These are phyloP conservation scores for Polietes domitor DNA, from an alignment of 2,888 invertebrate genomes.

Conservation along the genomic window DNA sequence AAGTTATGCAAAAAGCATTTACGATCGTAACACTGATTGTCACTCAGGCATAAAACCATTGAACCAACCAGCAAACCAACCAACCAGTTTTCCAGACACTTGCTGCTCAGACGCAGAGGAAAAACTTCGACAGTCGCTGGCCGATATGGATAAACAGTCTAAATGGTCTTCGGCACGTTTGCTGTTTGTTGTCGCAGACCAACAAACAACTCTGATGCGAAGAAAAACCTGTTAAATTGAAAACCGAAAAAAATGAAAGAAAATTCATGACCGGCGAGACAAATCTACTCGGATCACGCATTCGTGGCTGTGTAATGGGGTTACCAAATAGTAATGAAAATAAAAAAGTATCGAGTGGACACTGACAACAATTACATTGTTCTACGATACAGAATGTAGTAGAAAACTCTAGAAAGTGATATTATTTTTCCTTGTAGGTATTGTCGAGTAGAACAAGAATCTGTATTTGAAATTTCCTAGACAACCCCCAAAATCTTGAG, in stretches of 20 bases:
- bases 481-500: too few species aligned
- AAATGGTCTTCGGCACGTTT: constrained; percentile 35
- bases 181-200: constrained; percentile 7
- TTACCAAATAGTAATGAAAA: too few species aligned
- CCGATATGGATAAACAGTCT: constrained; percentile 30
- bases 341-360: too few species aligned
- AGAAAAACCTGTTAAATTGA: constrained; percentile 49
- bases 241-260: constrained; percentile 28
- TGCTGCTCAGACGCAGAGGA: constrained; percentile 24
- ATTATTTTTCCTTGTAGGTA: too few species aligned
- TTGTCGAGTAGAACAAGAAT: too few species aligned
- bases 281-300: constrained; percentile 23
- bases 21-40: neutral
- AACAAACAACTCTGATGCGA: neutral
- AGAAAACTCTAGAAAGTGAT: too few species aligned
- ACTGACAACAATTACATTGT: too few species aligned
- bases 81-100: constrained; percentile 54
- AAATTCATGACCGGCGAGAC: constrained; percentile 43
- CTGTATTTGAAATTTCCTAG: too few species aligned
- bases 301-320: too few species aligned
- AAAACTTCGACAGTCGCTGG: neutral
- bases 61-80: neutral
- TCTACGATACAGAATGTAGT: too few species aligned
- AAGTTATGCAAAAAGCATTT: constrained; percentile 52
- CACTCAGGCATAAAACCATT: constrained; percentile 22